Conservation (phyloP, 1,140 invertebrate species). For the Penaeus chinensis region DNA sequence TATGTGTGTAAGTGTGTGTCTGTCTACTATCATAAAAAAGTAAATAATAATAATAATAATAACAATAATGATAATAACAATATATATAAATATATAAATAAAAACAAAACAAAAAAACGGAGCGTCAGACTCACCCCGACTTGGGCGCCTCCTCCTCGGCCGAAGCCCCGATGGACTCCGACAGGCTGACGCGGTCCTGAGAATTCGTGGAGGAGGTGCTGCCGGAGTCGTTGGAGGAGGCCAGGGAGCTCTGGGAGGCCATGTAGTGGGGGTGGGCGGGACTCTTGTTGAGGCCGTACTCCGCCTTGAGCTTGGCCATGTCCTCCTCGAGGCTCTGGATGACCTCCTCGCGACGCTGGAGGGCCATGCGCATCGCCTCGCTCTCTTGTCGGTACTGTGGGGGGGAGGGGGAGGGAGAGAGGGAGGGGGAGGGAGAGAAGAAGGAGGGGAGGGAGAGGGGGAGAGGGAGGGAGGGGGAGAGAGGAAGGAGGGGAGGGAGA, state of each 20-base stretch:
- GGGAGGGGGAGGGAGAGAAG: too few species aligned
- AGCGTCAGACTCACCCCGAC: constrained; percentile 40
- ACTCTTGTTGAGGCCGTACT: not conserved
- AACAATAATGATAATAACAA: too few species aligned
- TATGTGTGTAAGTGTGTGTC: too few species aligned
- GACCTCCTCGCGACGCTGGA: constrained; percentile 50
- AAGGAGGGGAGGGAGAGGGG: too few species aligned
- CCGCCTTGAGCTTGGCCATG: constrained; percentile 43
- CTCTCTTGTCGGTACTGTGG: constrained; percentile 59
- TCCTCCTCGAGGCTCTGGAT: constrained; percentile 58
- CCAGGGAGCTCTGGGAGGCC: constrained; percentile 50
- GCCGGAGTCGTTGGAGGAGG: constrained; percentile 42
- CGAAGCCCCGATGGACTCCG: constrained; percentile 35
- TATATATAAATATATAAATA: too few species aligned
- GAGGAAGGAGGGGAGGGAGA: not conserved
- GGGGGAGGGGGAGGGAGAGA: too few species aligned
- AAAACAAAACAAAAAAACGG: too few species aligned
- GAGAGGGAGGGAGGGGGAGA: too few species aligned
- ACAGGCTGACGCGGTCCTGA: constrained; percentile 58
- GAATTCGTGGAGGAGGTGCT: constrained; percentile 54
- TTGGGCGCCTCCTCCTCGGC: constrained; percentile 60
- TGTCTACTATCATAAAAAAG: too few species aligned
- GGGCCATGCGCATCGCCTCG: constrained; percentile 44
- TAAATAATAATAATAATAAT: too few species aligned
- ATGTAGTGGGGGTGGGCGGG: constrained; percentile 8